phyloP scores from a whole-genome alignment of 2,888 invertebrate species.

The Eupithecia inturbata region DNA sequence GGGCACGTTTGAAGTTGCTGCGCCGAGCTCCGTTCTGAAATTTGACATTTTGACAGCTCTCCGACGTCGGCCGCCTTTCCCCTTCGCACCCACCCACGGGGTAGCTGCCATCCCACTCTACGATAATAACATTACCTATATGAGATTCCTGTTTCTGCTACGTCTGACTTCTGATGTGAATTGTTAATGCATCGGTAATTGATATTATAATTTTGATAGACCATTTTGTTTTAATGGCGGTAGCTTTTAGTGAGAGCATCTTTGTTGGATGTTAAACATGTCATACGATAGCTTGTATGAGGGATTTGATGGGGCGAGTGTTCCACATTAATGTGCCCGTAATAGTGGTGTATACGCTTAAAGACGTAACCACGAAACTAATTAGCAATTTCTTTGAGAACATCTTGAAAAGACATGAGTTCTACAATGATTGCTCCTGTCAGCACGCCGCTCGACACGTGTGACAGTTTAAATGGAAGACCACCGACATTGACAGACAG shows the following conservation, averaged over 20 bases:
- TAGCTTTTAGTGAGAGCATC: slow-evolving; percentile 68
- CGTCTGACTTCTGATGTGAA: slow-evolving; percentile 83
- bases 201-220: slow-evolving; percentile 82
- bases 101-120: slow-evolving; percentile 59
- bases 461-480: slow-evolving; percentile 34
- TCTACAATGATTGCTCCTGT: slow-evolving; percentile 31
- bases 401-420: slow-evolving; percentile 20
- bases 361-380: slow-evolving; percentile 13
- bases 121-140: slow-evolving; percentile 78
- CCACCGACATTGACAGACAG: slow-evolving; percentile 39
- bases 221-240: slow-evolving; percentile 71
- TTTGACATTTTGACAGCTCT: slow-evolving; percentile 85
- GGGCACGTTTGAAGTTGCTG: slow-evolving; percentile 82
- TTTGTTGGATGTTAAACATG: slow-evolving; percentile 55
- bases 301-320: slow-evolving; percentile 49
- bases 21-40: slow-evolving; percentile 82
- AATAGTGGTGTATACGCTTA: slow-evolving; percentile 29
- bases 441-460: slow-evolving; percentile 30
- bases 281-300: slow-evolving; percentile 61
- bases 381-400: slow-evolving; percentile 16
- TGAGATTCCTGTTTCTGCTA: slow-evolving; percentile 80
- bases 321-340: slow-evolving; percentile 31
- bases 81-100: slow-evolving; percentile 54
- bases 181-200: slow-evolving; percentile 84
- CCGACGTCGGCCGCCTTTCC: slow-evolving; percentile 78